phyloP scores from a whole-genome alignment of 2,797 vertebrate species.

The Microctenopoma stevenorrisi region DNA sequence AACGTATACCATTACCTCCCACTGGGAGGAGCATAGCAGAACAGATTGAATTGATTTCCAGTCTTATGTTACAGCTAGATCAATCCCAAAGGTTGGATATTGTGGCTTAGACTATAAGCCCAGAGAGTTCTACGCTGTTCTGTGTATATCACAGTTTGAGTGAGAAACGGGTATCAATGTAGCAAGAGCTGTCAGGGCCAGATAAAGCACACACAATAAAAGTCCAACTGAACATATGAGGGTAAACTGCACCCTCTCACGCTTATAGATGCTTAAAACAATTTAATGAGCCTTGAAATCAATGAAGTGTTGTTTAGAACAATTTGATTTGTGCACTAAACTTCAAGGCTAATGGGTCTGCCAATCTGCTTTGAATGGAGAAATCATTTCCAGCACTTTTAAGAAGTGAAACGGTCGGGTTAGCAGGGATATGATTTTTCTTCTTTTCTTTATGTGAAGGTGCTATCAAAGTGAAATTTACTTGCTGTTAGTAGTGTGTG shows the following conservation, averaged over 20 bases:
- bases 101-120: not conserved
- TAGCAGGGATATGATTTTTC: not conserved
- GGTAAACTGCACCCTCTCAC: constrained; percentile 13
- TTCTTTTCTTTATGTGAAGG: not conserved
- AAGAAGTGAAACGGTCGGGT: constrained; percentile 10
- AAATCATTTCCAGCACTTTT: constrained; percentile 29
- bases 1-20: too few species aligned
- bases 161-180: constrained; percentile 7
- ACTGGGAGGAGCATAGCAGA: too few species aligned
- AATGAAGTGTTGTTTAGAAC: constrained; percentile 46
- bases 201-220: not conserved
- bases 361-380: constrained; percentile 28
- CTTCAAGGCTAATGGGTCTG: constrained; percentile 41
- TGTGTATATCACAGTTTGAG: not conserved
- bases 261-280: constrained; percentile 37
- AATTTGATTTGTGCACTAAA: constrained; percentile 19
- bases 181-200: constrained; percentile 10
- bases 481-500: not conserved
- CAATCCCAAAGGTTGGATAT: not conserved
- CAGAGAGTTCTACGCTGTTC: not conserved
- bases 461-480: not conserved
- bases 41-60: too few species aligned
- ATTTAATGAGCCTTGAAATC: constrained; percentile 58
- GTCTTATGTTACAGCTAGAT: not conserved
- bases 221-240: constrained; percentile 15